These are phyloP conservation scores for Anoplolepis gracilipes DNA, from an alignment of 1,140 invertebrate species.

Conservation along the genomic window DNA sequence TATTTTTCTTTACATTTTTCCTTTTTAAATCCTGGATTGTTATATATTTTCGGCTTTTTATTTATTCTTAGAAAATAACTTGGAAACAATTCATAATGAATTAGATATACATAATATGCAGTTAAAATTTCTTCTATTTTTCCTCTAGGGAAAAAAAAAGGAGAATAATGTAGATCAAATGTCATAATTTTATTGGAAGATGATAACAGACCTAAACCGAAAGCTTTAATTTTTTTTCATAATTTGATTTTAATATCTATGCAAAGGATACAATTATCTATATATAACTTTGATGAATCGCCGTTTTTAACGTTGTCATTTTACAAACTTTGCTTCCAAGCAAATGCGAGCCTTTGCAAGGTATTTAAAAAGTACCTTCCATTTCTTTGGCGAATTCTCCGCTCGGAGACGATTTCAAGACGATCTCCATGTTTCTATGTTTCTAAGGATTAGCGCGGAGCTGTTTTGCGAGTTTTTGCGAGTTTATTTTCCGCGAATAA, in stretches of 20 bases:
- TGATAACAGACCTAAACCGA: background rate
- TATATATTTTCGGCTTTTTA: background rate
- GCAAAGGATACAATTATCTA: background rate
- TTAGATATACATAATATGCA: too few relatives aligned
- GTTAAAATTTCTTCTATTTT: too few relatives aligned
- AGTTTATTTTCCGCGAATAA: conserved; percentile 65
- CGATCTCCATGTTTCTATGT: conserved; percentile 58
- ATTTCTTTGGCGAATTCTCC: conserved; percentile 79
- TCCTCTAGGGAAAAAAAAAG: too few relatives aligned
- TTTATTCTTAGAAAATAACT: background rate
- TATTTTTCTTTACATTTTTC: background rate
- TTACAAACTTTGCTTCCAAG: conserved; percentile 71
- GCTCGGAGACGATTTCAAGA: conserved; percentile 54
- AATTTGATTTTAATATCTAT: background rate
- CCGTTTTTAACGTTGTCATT: conserved; percentile 2
- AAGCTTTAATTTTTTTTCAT: background rate
- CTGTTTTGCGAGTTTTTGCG: conserved; percentile 71
- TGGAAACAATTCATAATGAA: too few relatives aligned
- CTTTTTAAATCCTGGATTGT: background rate
- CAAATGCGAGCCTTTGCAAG: conserved; percentile 80
- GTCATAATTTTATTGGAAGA: background rate
- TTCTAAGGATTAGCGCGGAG: conserved; percentile 30
- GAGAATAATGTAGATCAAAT: too few relatives aligned
- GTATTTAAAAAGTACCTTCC: conserved; percentile 74
- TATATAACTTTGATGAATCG: conserved; percentile 8